Evolutionary conservation across 2,113 vertebrate species (phyloP), one percentile per base, ranked within the genome.

Genomic region (Eidolon helvum): DNA sequence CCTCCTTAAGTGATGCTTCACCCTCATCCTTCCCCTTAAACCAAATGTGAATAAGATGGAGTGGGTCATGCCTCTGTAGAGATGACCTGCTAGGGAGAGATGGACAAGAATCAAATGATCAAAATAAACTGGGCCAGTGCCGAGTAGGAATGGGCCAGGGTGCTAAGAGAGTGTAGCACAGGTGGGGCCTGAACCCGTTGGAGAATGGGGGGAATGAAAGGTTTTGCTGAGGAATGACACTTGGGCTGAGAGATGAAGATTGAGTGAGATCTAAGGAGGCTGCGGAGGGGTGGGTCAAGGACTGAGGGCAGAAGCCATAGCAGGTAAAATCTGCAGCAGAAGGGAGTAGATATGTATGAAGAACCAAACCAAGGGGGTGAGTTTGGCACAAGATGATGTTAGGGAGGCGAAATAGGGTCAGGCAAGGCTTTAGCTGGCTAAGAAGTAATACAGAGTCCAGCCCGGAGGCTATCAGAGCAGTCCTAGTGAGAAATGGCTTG

Each of bases 291-390:
- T 28, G 21, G 14, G 2, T 35, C 55, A 61, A 74, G 78, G 38
- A 57, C 40, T 30, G 45, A 69, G 59, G 88, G 26, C 19, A 91
- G 69, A 63, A 87, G 45, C 10, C 66, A 33, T 2, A 63, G 33
- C 26, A 18, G 7, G 14, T n/a, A 30, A 68, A n/a, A 18, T 61
- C 40, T 61, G 22, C 69, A 28, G 38, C 26, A 72, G 38, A 59
- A 38, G 24, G 19, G 35, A 8, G 0, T 14, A 16, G 35, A 18
- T 1, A 0, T 6, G 10, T 26, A 10, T 0, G 8, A 53, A 72
- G 68, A 84, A 26, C 3, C 2, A 33, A 35, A 11, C 8, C 12
- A 2, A 38, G 35, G 22, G 33, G 66, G 53, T 35, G 28, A 19
- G 3, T 3, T 0, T 26, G 16, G 18, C 19, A 55, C 0, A 30